These are phyloP conservation scores for Hyposoter dolosus DNA, from an alignment of 2,888 invertebrate species.

Conservation along the genomic window DNA sequence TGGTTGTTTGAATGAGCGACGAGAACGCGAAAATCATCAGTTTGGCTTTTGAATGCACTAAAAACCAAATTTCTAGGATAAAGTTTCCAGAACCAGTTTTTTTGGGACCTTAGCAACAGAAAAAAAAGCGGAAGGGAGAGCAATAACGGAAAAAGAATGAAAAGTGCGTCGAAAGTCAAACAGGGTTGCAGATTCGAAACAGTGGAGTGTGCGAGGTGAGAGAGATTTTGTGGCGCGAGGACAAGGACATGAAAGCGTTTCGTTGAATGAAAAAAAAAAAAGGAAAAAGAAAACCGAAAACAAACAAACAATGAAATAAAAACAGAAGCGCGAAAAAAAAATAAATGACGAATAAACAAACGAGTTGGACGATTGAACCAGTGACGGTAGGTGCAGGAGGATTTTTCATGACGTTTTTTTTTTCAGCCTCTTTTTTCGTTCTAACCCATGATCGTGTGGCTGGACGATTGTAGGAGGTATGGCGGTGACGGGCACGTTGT, in stretches of 20 bases:
- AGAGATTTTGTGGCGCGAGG: constrained; percentile 37
- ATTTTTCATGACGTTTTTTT: constrained; percentile 36
- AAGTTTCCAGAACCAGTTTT: not conserved
- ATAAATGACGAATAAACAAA: constrained; percentile 42
- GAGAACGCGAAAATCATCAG: not conserved
- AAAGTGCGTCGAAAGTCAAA: not conserved
- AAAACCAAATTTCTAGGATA: not conserved
- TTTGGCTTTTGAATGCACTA: not conserved
- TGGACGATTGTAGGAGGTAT: not conserved
- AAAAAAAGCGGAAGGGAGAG: not conserved
- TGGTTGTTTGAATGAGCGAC: not conserved
- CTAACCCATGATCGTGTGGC: constrained; percentile 34
- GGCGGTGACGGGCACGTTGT: constrained; percentile 5
- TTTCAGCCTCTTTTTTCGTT: constrained; percentile 38
- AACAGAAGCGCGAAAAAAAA: constrained; percentile 38
- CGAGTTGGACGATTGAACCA: constrained; percentile 52
- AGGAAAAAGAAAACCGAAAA: constrained; percentile 22
- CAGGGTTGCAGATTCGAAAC: not conserved
- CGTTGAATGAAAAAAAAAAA: constrained; percentile 26
- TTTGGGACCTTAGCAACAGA: not conserved
- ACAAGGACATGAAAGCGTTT: constrained; percentile 33
- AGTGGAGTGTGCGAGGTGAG: not conserved
- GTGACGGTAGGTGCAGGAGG: not conserved
- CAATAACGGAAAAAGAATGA: not conserved
- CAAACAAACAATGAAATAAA: not conserved